These are phyloP conservation scores for Phytoseiulus persimilis DNA, from an alignment of 2,888 invertebrate species.

Conservation along the genomic window DNA sequence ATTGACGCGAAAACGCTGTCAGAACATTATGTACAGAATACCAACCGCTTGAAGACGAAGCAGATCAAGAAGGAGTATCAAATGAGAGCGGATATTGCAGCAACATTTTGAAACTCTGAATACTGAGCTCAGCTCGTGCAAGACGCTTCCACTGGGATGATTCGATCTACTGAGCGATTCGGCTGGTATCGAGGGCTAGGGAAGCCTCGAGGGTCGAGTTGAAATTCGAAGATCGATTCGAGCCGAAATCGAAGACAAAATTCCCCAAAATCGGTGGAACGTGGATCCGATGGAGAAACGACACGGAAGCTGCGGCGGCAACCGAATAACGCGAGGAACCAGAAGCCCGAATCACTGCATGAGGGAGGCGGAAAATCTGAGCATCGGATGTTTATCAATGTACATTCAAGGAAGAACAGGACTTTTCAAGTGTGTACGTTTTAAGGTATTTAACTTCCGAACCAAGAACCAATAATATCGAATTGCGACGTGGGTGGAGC, in stretches of 20 bases:
- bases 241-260: background rate
- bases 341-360: background rate
- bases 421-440: background rate
- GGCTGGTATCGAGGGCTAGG: background rate
- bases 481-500: background rate
- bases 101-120: background rate
- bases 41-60: background rate
- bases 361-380: background rate
- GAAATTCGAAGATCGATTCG: background rate
- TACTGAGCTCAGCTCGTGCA: background rate
- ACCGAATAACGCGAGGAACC: slow-evolving; percentile 55
- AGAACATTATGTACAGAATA: background rate
- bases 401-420: background rate
- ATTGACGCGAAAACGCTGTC: background rate
- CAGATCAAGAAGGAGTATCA: background rate
- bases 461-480: background rate
- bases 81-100: background rate
- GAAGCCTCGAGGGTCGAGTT: background rate
- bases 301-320: slow-evolving; percentile 55
- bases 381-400: background rate
- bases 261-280: slow-evolving; percentile 50
- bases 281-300: slow-evolving; percentile 58
- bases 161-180: background rate
- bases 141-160: background rate
- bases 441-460: background rate